Evolutionary conservation across 2,113 vertebrate species (phyloP), one percentile per base, ranked within the genome.

Genomic region (Serinus canaria): DNA sequence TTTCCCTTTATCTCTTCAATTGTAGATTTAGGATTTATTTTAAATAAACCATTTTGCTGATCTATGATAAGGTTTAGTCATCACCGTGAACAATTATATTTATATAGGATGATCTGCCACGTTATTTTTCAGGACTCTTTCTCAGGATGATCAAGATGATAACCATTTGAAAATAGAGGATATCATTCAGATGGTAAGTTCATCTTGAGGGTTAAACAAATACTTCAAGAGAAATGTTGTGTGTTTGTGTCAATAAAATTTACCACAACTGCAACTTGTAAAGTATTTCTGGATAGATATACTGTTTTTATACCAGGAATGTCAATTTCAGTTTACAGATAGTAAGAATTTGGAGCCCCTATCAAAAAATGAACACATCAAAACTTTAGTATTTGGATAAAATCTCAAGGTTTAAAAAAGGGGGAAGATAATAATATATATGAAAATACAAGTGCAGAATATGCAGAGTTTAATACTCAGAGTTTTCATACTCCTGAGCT

Each of bases 121-220:
- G 74, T 83, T 47, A 58, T 82, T 93, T 97, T 96, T 89, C 95
- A 99, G 99, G 94, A 98, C 98, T 66, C 98, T 99, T 97, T 99
- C 99, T 96, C 99, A 99, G 93, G 99, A 99, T 68, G 99, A 99
- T 94, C 99, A 99, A 94, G 99, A 99, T 30, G 99, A 99, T 70
- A 98, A 98, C 49, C 99, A 99, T 92, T 97, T 99, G 91, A 98
- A 98, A 96, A 98, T 99, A 95, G 99, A 99, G 89, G 99, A 99
- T 91, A 99, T 99, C 37, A 96, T 99, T 94, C 98, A 99, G 93
- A 98, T 99, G 98, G 99, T 99, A 94, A 98, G 98, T 98, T 92
- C 37, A 59, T 46, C 55, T 66, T 33, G 14, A 46, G 23, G 84
- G 60, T 49, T 69, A 53, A 62, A 37, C 13, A 53, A 79, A 43